Conservation (phyloP, 1,140 invertebrate species). For the Drosophila chauvacae region DNA sequence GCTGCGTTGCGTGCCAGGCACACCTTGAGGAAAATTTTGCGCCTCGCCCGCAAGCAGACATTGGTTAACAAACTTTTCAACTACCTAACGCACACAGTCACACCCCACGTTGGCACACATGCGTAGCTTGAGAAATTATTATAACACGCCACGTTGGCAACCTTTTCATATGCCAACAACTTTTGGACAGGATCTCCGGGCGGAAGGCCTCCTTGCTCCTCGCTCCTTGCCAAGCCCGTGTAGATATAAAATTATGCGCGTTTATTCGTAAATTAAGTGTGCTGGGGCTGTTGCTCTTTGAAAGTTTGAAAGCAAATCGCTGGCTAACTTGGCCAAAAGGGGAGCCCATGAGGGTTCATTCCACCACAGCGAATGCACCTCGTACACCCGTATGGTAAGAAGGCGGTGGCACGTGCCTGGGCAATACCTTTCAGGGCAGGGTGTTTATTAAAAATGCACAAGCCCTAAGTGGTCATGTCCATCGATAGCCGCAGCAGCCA, state of each 20-base stretch:
- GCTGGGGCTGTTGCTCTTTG: constrained; percentile 72
- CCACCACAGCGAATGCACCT: constrained; percentile 19
- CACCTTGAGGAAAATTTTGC: constrained; percentile 69
- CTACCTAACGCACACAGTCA: constrained; percentile 52
- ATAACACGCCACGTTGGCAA: constrained; percentile 82
- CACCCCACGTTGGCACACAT: constrained; percentile 30
- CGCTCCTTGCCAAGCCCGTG: constrained; percentile 45
- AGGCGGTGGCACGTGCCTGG: constrained; percentile 24
- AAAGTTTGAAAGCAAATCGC: constrained; percentile 63
- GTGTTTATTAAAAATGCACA: constrained; percentile 70
- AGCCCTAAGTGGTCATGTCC: constrained; percentile 69
- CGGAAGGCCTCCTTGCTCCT: neutral
- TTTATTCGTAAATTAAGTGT: constrained; percentile 83
- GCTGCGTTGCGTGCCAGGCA: constrained; percentile 70
- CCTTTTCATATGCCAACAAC: constrained; percentile 82
- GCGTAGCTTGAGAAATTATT: constrained; percentile 77
- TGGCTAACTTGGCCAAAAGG: constrained; percentile 45
- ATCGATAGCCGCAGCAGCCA: constrained; percentile 57
- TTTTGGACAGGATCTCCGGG: constrained; percentile 60
- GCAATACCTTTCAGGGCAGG: constrained; percentile 41
- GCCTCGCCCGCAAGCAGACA: constrained; percentile 72
- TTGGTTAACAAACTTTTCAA: constrained; percentile 81
- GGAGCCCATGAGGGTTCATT: constrained; percentile 1
- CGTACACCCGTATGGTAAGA: constrained; percentile 13
- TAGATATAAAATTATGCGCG: constrained; percentile 82